phyloP scores from a whole-genome alignment of 2,797 vertebrate species.

The Acanthurus leucopareius region DNA sequence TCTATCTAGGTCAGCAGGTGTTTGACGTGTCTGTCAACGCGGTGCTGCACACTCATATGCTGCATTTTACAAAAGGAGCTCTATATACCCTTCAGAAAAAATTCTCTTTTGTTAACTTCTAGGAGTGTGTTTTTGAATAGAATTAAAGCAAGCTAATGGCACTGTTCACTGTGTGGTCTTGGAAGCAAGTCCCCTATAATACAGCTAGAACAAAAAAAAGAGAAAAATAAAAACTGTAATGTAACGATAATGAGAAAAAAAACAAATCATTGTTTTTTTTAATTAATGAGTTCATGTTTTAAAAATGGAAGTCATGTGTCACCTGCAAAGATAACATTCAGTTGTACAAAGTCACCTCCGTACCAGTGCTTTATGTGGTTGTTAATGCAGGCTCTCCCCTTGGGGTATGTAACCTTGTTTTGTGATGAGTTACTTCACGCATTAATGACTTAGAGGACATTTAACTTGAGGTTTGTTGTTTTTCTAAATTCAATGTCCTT shows the following conservation, averaged over 20 bases:
- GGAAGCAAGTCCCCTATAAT: conserved; percentile 1
- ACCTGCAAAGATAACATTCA: background rate
- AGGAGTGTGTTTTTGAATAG: conserved; percentile 28
- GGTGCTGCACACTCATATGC: conserved; percentile 46
- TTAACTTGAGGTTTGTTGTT: background rate
- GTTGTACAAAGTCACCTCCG: background rate
- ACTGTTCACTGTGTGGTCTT: conserved; percentile 31
- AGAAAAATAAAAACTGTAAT: too few relatives aligned
- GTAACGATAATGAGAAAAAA: conserved; percentile 1
- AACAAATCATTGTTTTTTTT: conserved; percentile 21
- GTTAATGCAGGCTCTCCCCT: conserved; percentile 10
- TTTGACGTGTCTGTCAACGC: conserved; percentile 45
- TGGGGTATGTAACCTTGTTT: conserved; percentile 3
- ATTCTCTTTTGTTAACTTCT: conserved; percentile 41
- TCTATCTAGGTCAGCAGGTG: conserved; percentile 43
- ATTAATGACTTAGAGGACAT: conserved; percentile 24
- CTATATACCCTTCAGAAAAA: conserved; percentile 61
- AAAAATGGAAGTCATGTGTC: conserved; percentile 14
- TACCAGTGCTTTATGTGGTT: conserved; percentile 12
- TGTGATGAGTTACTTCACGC: conserved; percentile 19
- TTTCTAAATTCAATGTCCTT: background rate
- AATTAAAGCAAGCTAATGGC: conserved; percentile 34
- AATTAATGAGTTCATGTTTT: conserved; percentile 31
- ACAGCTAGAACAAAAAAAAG: background rate
- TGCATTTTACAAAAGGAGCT: conserved; percentile 39